A percentile compares a stretch with the other conserved stretches of the same genome.
Conservation (phyloP, 2,888 invertebrate genomes). For the Melikaiella ostensackeni region DNA sequence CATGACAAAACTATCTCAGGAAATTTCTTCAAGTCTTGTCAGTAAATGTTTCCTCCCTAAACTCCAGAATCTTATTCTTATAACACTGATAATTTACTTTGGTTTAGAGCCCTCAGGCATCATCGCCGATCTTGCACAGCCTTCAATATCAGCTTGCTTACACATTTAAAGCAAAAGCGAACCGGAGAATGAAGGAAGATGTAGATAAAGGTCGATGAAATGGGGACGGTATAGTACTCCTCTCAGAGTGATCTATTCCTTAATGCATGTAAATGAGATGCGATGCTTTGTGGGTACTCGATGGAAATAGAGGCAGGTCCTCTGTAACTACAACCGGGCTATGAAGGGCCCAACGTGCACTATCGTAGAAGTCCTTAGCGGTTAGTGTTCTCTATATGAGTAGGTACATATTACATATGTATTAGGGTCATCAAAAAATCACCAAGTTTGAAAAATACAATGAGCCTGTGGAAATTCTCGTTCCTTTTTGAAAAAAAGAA, state of each 20-base stretch:
- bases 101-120: not conserved
- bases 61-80: no score
- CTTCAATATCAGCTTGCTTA: not conserved
- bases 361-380: not conserved
- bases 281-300: slow-evolving; percentile 57
- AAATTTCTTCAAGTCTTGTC: no score
- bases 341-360: slow-evolving; percentile 1
- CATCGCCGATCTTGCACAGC: not conserved
- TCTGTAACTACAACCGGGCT: not conserved
- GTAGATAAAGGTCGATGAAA: slow-evolving; percentile 29
- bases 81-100: slow-evolving; percentile 7
- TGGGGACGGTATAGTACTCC: slow-evolving; percentile 34
- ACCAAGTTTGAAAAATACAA: no score
- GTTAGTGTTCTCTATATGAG: slow-evolving; percentile 16
- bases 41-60: no score
- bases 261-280: slow-evolving; percentile 66
- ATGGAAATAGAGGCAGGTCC: slow-evolving; percentile 48
- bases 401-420: no score
- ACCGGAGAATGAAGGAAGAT: slow-evolving; percentile 16
- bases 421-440: no score
- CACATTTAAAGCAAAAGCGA: slow-evolving; percentile 5
- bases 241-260: slow-evolving; percentile 58
- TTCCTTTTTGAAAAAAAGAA: no score
- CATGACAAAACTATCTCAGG: no score
- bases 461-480: no score